Conservation (phyloP, 2,888 invertebrate genomes). For the Xestobium rufovillosum region DNA sequence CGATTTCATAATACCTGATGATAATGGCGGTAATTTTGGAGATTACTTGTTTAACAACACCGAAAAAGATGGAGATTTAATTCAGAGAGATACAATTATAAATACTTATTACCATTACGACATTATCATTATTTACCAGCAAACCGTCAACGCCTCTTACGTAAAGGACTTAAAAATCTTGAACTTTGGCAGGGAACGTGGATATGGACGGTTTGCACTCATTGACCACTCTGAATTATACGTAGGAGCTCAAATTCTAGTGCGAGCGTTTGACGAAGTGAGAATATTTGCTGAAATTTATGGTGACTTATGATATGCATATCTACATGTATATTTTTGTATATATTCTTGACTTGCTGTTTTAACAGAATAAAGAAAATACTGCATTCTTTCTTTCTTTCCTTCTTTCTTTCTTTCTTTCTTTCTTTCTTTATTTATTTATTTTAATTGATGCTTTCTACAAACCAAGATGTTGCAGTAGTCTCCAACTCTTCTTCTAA, state of each 20-base stretch:
- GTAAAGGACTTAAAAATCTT: background rate
- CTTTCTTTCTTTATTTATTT: no score
- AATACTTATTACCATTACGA: background rate
- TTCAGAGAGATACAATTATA: background rate
- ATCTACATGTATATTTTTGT: no score
- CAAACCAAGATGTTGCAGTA: no score
- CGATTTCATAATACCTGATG: background rate
- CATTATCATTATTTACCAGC: background rate
- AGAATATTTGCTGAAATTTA: slow-evolving; percentile 1
- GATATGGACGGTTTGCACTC: background rate
- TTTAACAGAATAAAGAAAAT: no score
- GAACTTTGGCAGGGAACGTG: background rate
- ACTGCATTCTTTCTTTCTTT: no score
- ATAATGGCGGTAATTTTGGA: background rate
- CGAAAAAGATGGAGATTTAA: background rate
- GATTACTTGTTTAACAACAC: background rate
- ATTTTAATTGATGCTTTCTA: no score
- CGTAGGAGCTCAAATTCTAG: background rate
- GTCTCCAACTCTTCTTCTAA: no score
- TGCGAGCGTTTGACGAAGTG: background rate
- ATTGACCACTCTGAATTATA: background rate
- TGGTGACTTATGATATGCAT: no score
- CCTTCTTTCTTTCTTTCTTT: no score
- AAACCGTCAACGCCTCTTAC: background rate
- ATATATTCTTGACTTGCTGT: no score